Evolutionary conservation across 2,113 vertebrate genomes (phyloP).

Genomic region (Puffinus mauretanicus): DNA sequence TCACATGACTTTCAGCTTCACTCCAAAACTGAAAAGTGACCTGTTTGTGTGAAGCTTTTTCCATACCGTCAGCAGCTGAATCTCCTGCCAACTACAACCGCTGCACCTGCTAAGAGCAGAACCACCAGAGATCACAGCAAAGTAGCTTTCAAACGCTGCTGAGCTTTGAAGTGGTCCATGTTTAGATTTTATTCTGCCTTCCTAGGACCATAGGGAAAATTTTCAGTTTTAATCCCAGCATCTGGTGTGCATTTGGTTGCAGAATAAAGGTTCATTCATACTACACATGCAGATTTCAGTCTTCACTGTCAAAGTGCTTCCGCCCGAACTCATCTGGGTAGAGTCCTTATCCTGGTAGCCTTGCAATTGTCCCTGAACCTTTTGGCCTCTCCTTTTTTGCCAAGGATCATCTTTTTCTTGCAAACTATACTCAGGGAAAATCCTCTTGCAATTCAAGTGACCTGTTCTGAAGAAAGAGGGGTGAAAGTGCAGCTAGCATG

Average conservation of each 20-base stretch:
- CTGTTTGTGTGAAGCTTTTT: neutral
- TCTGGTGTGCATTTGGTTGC: neutral
- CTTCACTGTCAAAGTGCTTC: neutral
- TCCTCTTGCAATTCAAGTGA: neutral
- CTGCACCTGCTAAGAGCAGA: neutral
- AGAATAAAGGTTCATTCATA: neutral
- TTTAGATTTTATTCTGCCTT: neutral
- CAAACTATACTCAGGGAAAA: neutral
- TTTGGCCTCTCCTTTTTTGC: neutral
- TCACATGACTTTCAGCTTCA: neutral
- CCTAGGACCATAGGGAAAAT: neutral
- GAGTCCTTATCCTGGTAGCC: fast-evolving
- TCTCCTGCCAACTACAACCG: fast-evolving
- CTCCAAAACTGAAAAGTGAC: neutral
- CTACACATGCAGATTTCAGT: neutral
- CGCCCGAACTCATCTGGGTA: neutral
- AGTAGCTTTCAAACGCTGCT: neutral
- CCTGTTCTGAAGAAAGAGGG: neutral
- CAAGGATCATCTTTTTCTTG: neutral
- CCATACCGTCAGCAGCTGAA: neutral
- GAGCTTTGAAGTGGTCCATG: neutral
- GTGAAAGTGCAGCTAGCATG: neutral
- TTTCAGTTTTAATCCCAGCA: neutral
- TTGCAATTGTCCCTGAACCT: neutral
- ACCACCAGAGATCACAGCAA: neutral